Evolutionary conservation across 1,140 invertebrate genomes (phyloP), one percentile per base, ranked within the genome.

Genomic region (Hyphantria cunea): DNA sequence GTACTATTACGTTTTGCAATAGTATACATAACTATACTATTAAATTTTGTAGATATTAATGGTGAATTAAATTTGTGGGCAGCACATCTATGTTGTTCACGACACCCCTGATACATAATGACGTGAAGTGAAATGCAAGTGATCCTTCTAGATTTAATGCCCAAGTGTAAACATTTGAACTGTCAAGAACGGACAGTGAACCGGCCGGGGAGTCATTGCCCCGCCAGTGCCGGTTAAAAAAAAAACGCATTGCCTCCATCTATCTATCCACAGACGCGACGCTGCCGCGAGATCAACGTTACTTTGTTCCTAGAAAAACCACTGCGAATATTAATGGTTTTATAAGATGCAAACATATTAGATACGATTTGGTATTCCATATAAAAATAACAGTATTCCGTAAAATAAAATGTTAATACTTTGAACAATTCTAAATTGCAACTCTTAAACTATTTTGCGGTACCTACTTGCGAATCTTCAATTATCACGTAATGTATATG

Each of bases 101-200:
- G 3, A 17, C 42, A 33, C 9, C 17, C 12, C 0, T 14, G 17
- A n/a, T 32, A 68, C 53, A 34, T 34, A 63, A n/a, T 50, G 55
- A 67, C 55, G 71, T 70, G 70, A 77, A 80, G 76, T 80, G 66
- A 79, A 71, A 59, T 72, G 72, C 73, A 65, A 77, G 74, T 75
- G 78, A 80, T 84, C 82, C 82, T 84, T 79, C 68, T 78, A 85
- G 79, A 82, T 80, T 80, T 79, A 76, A 77, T 80, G 48, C 45
- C 45, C 55, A 62, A 69, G 78, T 85, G 78, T 89, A 88, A 89
- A 89, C 84, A 90, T 89, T 88, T 89, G 84, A 89, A 89, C 86
- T 89, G 86, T 90, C 86, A 89, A 89, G 88, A 90, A 89, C 86
- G 88, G 88, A 67, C 88, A 89, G 84, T 85, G 85, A 84, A 80